These are phyloP conservation scores for Botia kubotai DNA, from an alignment of 2,797 vertebrate species.

Conservation along the genomic window DNA sequence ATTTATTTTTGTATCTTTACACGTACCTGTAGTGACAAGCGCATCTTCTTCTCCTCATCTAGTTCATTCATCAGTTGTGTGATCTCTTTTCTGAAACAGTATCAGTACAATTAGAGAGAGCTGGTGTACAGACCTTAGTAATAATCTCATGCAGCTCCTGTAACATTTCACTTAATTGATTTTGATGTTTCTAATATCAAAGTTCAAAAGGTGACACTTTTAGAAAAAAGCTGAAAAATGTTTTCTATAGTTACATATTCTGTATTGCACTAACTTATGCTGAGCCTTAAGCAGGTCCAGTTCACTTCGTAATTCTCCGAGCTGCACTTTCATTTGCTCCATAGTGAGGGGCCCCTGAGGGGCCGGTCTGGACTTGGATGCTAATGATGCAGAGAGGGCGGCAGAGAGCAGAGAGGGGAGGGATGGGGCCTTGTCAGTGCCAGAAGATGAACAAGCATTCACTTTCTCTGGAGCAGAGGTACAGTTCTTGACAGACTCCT, in stretches of 20 bases:
- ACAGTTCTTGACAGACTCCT: slow-evolving; percentile 22
- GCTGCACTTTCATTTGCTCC: slow-evolving; percentile 87
- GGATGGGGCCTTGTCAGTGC: background rate
- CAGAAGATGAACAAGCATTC: slow-evolving; percentile 35
- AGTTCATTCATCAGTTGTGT: slow-evolving; percentile 94
- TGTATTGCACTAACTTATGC: slow-evolving; percentile 84
- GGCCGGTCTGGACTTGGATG: slow-evolving; percentile 72
- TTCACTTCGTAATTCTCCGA: slow-evolving; percentile 87
- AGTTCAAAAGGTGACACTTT: background rate
- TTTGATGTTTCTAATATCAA: background rate
- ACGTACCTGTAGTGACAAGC: slow-evolving; percentile 91
- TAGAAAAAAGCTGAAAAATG: background rate
- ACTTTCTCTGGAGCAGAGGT: background rate
- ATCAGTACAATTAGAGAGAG: background rate
- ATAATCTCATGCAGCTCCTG: background rate
- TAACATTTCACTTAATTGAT: background rate
- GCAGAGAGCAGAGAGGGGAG: slow-evolving; percentile 64
- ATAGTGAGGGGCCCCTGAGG: slow-evolving; percentile 68
- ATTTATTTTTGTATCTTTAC: background rate
- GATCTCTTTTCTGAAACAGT: slow-evolving; percentile 89
- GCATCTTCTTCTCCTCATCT: slow-evolving; percentile 97
- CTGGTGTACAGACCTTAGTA: background rate
- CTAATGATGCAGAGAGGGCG: slow-evolving; percentile 64
- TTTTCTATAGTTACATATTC: slow-evolving; percentile 33
- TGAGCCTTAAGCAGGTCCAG: slow-evolving; percentile 94